phyloP scores from a whole-genome alignment of 1,140 invertebrate species.

The Plutomurus gul region DNA sequence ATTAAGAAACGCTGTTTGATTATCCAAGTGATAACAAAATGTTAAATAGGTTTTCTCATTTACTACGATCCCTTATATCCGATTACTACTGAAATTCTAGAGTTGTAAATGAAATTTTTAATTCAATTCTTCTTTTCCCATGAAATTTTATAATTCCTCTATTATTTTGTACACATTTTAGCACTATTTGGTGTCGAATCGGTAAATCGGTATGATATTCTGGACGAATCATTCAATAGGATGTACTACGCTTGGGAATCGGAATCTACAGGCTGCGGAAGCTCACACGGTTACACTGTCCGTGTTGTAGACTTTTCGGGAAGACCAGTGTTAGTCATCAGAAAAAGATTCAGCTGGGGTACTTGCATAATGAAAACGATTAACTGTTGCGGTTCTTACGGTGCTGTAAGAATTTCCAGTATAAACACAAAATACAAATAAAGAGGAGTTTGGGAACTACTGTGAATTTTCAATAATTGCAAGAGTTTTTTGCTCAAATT shows the following conservation, averaged over 20 bases:
- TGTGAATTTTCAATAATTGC: too few relatives aligned
- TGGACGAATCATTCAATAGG: neutral
- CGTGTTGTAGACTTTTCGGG: slow-evolving; percentile 4
- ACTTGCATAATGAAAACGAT: neutral
- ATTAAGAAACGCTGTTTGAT: too few relatives aligned
- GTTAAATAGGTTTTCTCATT: too few relatives aligned
- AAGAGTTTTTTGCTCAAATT: neutral
- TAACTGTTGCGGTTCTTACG: neutral
- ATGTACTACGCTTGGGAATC: slow-evolving; percentile 19
- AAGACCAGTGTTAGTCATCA: neutral
- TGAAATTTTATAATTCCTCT: too few relatives aligned
- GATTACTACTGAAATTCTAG: too few relatives aligned
- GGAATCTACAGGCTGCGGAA: neutral
- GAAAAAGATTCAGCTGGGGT: neutral
- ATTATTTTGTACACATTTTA: neutral
- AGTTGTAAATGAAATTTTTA: too few relatives aligned
- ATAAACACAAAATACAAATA: too few relatives aligned
- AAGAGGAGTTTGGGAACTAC: too few relatives aligned
- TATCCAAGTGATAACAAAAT: too few relatives aligned
- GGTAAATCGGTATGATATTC: neutral
- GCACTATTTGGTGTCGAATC: neutral
- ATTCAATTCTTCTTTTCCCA: too few relatives aligned
- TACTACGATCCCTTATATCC: too few relatives aligned
- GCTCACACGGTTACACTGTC: neutral
- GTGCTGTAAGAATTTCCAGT: neutral